Conservation (phyloP, 2,797 vertebrate species). For the Nothura maculosa region DNA sequence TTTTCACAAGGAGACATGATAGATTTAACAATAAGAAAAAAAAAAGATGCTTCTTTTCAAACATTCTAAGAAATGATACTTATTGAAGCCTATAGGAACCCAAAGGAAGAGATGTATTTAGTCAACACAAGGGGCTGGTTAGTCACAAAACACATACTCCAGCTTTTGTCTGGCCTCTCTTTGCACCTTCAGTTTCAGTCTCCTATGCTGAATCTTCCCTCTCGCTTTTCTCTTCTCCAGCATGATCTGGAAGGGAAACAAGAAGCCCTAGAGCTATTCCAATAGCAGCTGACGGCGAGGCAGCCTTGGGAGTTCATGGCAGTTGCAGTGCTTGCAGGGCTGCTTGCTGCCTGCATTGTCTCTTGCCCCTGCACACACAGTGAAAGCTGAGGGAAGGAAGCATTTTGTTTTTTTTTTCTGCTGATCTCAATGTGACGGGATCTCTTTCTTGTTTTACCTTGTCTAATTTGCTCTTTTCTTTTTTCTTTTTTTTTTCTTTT, state of each 20-base stretch:
- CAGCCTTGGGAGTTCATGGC: conserved; percentile 41
- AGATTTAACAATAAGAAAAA: neutral
- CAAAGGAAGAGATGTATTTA: conserved; percentile 24
- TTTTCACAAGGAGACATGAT: neutral
- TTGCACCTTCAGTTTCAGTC: conserved; percentile 71
- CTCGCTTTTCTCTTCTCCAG: conserved; percentile 46
- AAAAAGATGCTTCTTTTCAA: neutral
- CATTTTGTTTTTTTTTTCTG: neutral
- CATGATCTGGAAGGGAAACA: conserved; percentile 72
- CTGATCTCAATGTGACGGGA: neutral
- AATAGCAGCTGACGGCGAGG: conserved; percentile 62
- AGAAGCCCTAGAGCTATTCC: conserved; percentile 5
- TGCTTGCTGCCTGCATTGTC: neutral
- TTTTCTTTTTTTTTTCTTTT: neutral
- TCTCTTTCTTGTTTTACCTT: neutral
- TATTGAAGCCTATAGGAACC: conserved; percentile 8
- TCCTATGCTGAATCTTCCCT: neutral
- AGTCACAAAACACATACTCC: neutral
- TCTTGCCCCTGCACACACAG: neutral
- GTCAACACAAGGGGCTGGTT: conserved; percentile 10
- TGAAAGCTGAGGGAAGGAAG: neutral
- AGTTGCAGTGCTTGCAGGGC: conserved; percentile 25
- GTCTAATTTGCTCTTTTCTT: neutral
- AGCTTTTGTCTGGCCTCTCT: conserved; percentile 79
- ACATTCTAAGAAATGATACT: neutral